Percentiles rank a stretch among this genome's conserved stretches.
phyloP scores from a whole-genome alignment of 2,888 invertebrate species.

The Heliconius ethilla region DNA sequence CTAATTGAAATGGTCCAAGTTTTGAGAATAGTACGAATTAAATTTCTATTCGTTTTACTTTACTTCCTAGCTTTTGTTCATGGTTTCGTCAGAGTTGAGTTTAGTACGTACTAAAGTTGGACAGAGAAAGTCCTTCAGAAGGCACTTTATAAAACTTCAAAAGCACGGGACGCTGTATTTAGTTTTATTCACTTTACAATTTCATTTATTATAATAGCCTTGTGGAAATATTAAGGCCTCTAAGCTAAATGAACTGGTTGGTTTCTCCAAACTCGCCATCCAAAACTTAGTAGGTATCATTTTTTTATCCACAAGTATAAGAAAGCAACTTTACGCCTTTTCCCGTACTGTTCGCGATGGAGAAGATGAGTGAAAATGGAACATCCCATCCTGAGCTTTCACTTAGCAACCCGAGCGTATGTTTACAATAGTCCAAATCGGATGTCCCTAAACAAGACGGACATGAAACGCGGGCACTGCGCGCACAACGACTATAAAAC shows the following conservation, averaged over 20 bases:
- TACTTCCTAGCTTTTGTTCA: not conserved
- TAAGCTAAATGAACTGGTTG: not conserved
- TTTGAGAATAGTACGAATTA: not conserved
- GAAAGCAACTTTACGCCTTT: too few relatives aligned
- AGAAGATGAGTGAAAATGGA: not conserved
- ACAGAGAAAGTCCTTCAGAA: not conserved
- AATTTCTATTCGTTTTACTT: conserved; percentile 2
- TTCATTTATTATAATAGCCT: not conserved
- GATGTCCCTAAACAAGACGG: conserved; percentile 34
- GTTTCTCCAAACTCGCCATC: too few relatives aligned
- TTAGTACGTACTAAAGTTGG: not conserved
- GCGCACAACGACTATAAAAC: conserved; percentile 41
- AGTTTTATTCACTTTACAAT: not conserved
- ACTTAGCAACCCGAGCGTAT: not conserved
- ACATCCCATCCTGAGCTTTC: not conserved
- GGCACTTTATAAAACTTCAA: not conserved
- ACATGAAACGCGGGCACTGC: conserved; percentile 43
- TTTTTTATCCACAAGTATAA: too few relatives aligned
- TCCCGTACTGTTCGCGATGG: too few relatives aligned
- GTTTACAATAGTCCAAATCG: not conserved
- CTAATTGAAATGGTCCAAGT: conserved; percentile 17
- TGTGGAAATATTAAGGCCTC: not conserved
- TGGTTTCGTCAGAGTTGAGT: not conserved
- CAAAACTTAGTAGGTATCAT: too few relatives aligned
- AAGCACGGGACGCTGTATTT: not conserved